These are phyloP conservation scores for Papilio demoleus DNA, from an alignment of 2,888 invertebrate species.

Conservation along the genomic window DNA sequence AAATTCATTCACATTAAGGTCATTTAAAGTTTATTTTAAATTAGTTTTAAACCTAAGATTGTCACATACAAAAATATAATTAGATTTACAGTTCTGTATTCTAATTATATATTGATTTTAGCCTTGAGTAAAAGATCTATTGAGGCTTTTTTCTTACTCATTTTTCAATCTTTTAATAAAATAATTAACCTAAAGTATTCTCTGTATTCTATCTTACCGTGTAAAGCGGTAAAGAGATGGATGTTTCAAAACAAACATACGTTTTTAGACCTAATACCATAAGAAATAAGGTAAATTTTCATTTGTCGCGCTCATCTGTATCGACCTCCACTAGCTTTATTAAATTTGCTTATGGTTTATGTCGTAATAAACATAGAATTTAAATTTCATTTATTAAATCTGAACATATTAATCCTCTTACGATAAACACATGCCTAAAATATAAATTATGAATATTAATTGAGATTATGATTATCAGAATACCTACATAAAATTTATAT, in stretches of 20 bases:
- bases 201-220: not conserved
- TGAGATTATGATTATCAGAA: too few species aligned
- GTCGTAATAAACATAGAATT: conserved; percentile 22
- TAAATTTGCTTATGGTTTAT: conserved; percentile 17
- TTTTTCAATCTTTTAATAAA: conserved; percentile 1
- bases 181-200: conserved; percentile 1
- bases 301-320: not conserved
- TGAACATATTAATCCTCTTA: not conserved
- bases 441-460: not conserved
- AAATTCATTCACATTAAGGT: too few species aligned
- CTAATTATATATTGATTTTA: not conserved
- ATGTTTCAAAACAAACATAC: not conserved
- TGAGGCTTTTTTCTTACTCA: too few species aligned
- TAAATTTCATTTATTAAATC: conserved; percentile 18
- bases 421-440: not conserved
- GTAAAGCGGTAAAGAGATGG: not conserved
- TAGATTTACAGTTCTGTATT: too few species aligned
- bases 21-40: too few species aligned
- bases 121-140: not conserved
- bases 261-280: not conserved
- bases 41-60: too few species aligned
- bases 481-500: too few species aligned
- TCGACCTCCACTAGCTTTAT: conserved; percentile 22
- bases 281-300: conserved; percentile 5
- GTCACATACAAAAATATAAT: too few species aligned